phyloP scores from a whole-genome alignment of 2,888 invertebrate species.

The Lepidonotus clava region DNA sequence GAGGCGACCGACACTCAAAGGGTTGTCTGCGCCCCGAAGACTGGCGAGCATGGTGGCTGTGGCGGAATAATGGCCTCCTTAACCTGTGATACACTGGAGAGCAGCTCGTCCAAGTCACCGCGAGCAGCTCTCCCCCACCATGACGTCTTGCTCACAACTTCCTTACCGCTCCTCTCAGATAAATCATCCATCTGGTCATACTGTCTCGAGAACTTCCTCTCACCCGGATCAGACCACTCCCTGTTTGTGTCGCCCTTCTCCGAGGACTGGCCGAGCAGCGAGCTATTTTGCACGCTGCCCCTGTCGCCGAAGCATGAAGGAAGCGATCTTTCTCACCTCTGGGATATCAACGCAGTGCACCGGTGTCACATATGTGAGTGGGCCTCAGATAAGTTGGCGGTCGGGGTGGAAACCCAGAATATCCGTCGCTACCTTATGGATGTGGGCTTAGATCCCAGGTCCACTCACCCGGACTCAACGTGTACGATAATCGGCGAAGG shows the following conservation, averaged over 20 bases:
- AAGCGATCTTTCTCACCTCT: constrained; percentile 64
- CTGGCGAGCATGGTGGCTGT: not conserved
- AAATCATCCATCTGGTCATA: constrained; percentile 33
- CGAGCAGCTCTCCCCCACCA: not conserved
- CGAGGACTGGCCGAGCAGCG: constrained; percentile 28
- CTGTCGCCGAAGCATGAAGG: constrained; percentile 51
- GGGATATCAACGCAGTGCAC: constrained; percentile 68
- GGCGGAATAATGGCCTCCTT: constrained; percentile 41
- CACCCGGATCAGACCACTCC: not conserved
- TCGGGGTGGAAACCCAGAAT: constrained; percentile 36
- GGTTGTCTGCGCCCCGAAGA: not conserved
- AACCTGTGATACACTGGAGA: constrained; percentile 44
- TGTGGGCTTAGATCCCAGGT: no score
- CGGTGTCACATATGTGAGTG: not conserved
- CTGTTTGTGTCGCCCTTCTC: constrained; percentile 4
- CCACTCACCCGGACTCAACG: constrained; percentile 1
- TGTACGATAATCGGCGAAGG: constrained; percentile 49
- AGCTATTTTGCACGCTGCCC: not conserved
- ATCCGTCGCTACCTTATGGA: constrained; percentile 51
- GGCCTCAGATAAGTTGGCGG: not conserved
- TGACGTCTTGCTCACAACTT: constrained; percentile 35
- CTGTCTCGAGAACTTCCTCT: constrained; percentile 18
- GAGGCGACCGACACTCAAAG: not conserved
- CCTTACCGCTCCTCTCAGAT: not conserved
- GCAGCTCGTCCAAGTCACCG: not conserved